phyloP scores from a whole-genome alignment of 2,113 vertebrate species.

The Triplophysa dalaica region DNA sequence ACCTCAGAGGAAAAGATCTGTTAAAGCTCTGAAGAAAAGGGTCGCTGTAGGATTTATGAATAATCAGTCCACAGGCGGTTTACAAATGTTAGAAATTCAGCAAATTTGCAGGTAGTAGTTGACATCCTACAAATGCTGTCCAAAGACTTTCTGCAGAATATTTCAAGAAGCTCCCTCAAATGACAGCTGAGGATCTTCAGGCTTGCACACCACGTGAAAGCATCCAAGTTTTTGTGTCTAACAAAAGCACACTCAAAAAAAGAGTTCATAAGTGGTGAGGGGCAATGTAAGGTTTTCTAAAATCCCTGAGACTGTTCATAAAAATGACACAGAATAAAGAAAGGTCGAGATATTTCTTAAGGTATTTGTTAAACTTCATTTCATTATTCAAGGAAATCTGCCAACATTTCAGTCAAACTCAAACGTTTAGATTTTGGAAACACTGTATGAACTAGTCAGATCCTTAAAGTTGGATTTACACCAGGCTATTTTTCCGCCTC shows the following conservation, averaged over 20 bases:
- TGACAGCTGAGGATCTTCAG: too few species aligned
- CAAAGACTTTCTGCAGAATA: background rate
- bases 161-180: background rate
- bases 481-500: background rate
- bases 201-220: background rate
- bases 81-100: background rate
- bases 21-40: constrained; percentile 14
- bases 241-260: background rate
- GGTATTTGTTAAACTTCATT: too few species aligned
- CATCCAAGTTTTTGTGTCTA: background rate
- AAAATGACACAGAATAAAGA: too few species aligned
- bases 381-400: too few species aligned
- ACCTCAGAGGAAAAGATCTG: background rate
- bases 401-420: too few species aligned
- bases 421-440: too few species aligned
- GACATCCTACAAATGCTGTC: constrained; percentile 5
- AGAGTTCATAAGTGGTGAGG: background rate
- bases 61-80: background rate
- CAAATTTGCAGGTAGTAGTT: too few species aligned
- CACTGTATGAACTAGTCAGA: background rate
- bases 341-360: too few species aligned
- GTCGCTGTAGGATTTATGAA: constrained; percentile 6
- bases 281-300: constrained; percentile 2
- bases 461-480: background rate
- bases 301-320: background rate